These are phyloP conservation scores for Piprites chloris DNA, from an alignment of 2,113 vertebrate species.

Conservation along the genomic window DNA sequence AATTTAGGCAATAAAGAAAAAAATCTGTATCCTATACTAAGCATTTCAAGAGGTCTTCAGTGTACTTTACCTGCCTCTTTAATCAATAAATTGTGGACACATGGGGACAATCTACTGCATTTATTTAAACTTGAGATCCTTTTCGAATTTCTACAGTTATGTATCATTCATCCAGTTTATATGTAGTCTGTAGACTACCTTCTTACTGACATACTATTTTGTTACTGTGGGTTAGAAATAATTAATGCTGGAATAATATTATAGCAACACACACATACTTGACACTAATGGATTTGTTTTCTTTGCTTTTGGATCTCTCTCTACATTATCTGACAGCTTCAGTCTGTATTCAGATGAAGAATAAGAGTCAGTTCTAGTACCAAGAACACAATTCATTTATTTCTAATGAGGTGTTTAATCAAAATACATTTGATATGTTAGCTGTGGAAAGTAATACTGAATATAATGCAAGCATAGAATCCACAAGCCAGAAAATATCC, in stretches of 20 bases:
- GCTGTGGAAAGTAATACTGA: not conserved
- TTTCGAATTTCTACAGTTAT: not conserved
- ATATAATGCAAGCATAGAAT: not conserved
- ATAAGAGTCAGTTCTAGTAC: not conserved
- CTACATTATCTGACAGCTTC: not conserved
- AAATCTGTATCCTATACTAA: not conserved
- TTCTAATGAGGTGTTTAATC: not conserved
- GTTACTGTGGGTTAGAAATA: not conserved
- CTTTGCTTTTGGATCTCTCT: not conserved
- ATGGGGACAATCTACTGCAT: not conserved
- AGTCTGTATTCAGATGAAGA: not conserved
- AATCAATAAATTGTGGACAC: not conserved
- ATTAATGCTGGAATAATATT: not conserved
- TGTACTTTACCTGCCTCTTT: not conserved
- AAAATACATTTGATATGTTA: not conserved
- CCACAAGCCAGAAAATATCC: not conserved
- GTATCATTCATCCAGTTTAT: not conserved
- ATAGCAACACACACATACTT: not conserved
- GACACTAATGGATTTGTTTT: conserved; percentile 2
- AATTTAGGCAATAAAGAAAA: not conserved
- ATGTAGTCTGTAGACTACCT: not conserved
- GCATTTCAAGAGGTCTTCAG: not conserved
- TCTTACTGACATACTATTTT: not conserved
- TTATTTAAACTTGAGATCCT: not conserved
- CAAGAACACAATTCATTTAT: not conserved